Percentiles rank a stretch among this genome's conserved stretches.
phyloP scores from a whole-genome alignment of 2,888 invertebrate genomes.

The Drosophila birchii region DNA sequence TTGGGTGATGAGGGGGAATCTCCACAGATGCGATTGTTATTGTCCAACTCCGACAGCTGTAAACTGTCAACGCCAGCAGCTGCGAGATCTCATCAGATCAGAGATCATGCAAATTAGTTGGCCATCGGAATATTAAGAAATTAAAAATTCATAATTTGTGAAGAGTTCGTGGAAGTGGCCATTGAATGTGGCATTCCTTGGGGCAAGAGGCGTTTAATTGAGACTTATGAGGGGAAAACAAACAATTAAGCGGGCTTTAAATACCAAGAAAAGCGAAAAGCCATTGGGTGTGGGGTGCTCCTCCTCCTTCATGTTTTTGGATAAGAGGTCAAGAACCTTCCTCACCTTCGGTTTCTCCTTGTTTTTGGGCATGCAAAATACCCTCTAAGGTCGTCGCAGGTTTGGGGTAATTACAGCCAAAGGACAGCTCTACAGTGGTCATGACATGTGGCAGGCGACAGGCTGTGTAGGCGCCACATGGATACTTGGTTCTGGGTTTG shows the following conservation, averaged over 20 bases:
- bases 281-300: conserved; percentile 21
- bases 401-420: conserved; percentile 42
- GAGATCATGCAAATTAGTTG: conserved; percentile 62
- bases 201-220: conserved; percentile 28
- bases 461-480: conserved; percentile 49
- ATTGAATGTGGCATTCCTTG: conserved; percentile 25
- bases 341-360: conserved; percentile 15
- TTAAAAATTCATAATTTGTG: conserved; percentile 49
- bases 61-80: conserved; percentile 54
- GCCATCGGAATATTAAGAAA: conserved; percentile 24
- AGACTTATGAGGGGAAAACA: conserved; percentile 56
- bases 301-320: not conserved
- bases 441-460: conserved; percentile 40
- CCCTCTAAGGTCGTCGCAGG: conserved; percentile 16
- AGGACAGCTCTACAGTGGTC: conserved; percentile 34
- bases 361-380: conserved; percentile 22
- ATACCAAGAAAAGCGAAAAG: conserved; percentile 53
- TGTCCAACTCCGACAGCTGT: conserved; percentile 54
- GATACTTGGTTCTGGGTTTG: conserved; percentile 1
- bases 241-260: conserved; percentile 60
- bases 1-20: not conserved
- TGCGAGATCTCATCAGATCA: conserved; percentile 20
- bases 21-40: conserved; percentile 36
- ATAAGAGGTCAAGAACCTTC: conserved; percentile 36
- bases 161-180: conserved; percentile 45